Conservation (phyloP, 1,140 invertebrate species). For the Pomacea maculata region DNA sequence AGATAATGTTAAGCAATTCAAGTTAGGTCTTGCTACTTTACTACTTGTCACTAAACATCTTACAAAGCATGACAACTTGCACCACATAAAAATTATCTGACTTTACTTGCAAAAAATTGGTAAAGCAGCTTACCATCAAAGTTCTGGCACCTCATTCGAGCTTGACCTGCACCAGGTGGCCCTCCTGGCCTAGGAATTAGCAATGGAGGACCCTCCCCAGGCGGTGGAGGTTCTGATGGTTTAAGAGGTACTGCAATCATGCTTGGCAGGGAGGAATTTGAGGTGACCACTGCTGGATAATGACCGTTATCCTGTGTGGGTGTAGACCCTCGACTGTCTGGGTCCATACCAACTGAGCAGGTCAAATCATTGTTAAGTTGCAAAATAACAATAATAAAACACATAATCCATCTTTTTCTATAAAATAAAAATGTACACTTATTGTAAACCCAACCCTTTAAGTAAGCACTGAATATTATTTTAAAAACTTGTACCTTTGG, state of each 20-base stretch:
- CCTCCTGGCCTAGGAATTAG: conserved; percentile 14
- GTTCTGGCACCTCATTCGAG: conserved; percentile 57
- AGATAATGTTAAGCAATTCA: too few species aligned
- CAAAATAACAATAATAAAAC: too few species aligned
- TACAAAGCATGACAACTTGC: too few species aligned
- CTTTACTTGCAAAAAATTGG: neutral
- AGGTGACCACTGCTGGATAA: conserved; percentile 28
- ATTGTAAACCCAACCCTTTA: too few species aligned
- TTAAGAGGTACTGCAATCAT: conserved; percentile 20
- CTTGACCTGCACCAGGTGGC: conserved; percentile 6
- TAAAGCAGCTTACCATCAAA: conserved; percentile 66
- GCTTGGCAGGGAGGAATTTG: conserved; percentile 18
- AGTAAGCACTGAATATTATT: too few species aligned
- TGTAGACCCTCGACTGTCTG: conserved; percentile 56
- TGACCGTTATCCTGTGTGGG: conserved; percentile 52
- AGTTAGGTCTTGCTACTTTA: too few species aligned
- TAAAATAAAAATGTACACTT: too few species aligned
- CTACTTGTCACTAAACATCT: too few species aligned
- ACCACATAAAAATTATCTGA: neutral
- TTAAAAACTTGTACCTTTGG: too few species aligned
- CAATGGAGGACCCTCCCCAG: conserved; percentile 33
- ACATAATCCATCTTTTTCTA: too few species aligned
- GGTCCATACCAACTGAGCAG: conserved; percentile 1
- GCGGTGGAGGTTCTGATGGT: conserved; percentile 22
- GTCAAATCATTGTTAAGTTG: too few species aligned